Base-by-base conservation (phyloP, 2,797 vertebrate species). In the Xyrichtys novacula region DNA sequence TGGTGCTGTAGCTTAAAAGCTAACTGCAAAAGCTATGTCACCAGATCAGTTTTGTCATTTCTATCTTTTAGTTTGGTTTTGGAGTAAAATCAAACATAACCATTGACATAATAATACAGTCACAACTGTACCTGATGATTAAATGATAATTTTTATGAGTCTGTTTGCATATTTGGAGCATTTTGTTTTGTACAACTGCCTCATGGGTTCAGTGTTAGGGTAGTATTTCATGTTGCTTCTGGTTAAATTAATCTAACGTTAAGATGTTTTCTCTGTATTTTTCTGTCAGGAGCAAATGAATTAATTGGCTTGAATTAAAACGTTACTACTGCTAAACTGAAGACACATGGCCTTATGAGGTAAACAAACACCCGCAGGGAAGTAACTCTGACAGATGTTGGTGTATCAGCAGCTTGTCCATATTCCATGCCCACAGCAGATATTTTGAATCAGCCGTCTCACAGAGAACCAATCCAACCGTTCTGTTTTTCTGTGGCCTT, bases 371-470 rank as follows among this genome's bases (percentile, higher is more conserved):
- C 46, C 6, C 32, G 17, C 12, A 57, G 57, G 11, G 14, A 54
- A 38, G 19, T 25, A 46, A 58, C 39, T 57, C 57, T 44, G 60
- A 68, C 78, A 83, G 63, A 87, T 79, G 68, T 63, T 62, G 50
- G 32, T 63, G 52, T 49, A 71, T 70, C 48, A 81, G 69, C 68
- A 80, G 71, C 69, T 74, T 53, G 49, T 81, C 53, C 47, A 76
- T 65, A 47, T 58, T 81, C 43, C 50, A 48, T 31, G 5, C 52
- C 50, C 71, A 57, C 52, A 56, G 65, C 55, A 29, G 55, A 70
- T 55, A 25, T 60, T 60, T 78, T 71, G 44, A 78, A 75, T 71
- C 28, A 25, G 50, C 46, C 43, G 20, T 22, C 58, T 78, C n/a
- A 34, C 66, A 63, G 40, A 78, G 75, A 74, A 49, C 4, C 49